These are phyloP conservation scores for Stichodactyla mertensii DNA, from an alignment of 64 coral and sea anemone genomes.

Conservation along the genomic window DNA sequence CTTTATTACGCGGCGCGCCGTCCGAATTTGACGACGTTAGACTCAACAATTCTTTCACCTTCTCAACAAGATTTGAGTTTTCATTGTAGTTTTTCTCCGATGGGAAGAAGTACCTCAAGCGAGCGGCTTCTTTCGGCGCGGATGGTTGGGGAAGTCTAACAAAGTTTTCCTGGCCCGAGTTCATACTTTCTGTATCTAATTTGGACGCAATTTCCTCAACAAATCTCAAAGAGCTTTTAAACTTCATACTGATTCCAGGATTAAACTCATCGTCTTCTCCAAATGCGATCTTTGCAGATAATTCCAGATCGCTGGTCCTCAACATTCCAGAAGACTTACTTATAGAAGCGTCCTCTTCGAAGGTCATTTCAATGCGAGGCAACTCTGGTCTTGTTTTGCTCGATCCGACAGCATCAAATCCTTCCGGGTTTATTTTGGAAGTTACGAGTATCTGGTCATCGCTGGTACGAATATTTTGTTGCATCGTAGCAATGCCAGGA, in stretches of 20 bases:
- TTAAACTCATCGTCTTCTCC: not conserved
- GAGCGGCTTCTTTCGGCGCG: not conserved
- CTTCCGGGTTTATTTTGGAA: constrained; percentile 1
- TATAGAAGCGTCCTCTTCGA: constrained; percentile 39
- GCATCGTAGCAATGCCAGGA: not conserved
- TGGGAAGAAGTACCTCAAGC: not conserved
- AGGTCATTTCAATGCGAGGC: constrained; percentile 18
- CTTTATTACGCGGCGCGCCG: not conserved
- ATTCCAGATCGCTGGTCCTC: constrained; percentile 12
- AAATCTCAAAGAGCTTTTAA: constrained; percentile 29
- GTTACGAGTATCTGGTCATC: not conserved
- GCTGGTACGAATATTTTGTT: constrained; percentile 6
- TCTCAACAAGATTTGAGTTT: not conserved
- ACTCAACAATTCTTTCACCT: not conserved
- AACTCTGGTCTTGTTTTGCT: not conserved
- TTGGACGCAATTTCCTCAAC: not conserved
- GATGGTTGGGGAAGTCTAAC: not conserved
- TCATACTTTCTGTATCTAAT: not conserved
- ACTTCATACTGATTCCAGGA: constrained; percentile 15
- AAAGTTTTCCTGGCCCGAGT: not conserved
- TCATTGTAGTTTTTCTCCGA: not conserved
- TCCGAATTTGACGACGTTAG: not conserved
- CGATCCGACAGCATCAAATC: not conserved
- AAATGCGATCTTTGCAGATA: constrained; percentile 19
- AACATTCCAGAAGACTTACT: constrained; percentile 49